A percentile compares a stretch with the other conserved stretches of the same genome.
Conservation (phyloP, 2,113 vertebrate species). For the Gila orcuttii region DNA sequence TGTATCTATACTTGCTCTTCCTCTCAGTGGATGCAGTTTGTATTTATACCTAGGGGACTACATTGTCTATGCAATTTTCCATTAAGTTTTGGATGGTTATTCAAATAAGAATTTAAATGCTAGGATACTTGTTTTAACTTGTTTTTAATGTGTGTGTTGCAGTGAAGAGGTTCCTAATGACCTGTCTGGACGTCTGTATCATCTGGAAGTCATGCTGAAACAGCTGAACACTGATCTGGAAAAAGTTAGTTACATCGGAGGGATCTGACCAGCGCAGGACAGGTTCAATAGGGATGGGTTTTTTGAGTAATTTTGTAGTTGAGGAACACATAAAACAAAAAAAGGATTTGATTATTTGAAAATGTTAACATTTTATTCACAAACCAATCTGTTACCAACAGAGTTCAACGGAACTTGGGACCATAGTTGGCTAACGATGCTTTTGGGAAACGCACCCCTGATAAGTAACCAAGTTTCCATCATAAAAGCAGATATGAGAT, state of each 20-base stretch:
- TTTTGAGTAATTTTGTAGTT: background rate
- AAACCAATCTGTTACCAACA: background rate
- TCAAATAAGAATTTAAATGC: background rate
- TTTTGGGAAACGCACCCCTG: too few species aligned
- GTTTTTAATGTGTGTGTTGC: slow-evolving; percentile 53
- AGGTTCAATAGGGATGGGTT: background rate
- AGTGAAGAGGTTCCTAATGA: slow-evolving; percentile 82
- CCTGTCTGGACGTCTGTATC: slow-evolving; percentile 84
- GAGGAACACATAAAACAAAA: background rate
- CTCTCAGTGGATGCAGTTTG: background rate
- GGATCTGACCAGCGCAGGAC: background rate
- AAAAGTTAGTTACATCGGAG: slow-evolving; percentile 74
- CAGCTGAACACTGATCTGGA: slow-evolving; percentile 90
- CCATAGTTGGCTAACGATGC: too few species aligned
- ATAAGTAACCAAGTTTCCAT: too few species aligned
- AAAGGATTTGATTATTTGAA: background rate
- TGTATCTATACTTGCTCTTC: background rate
- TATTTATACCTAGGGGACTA: background rate
- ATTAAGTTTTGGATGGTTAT: background rate
- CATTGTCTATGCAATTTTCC: background rate
- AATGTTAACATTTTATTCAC: background rate
- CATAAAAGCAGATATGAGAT: too few species aligned
- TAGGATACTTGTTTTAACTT: slow-evolving; percentile 6
- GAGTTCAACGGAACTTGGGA: too few species aligned
- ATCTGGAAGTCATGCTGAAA: slow-evolving; percentile 88